Evolutionary conservation across 2,888 invertebrate species (phyloP), one percentile per base, ranked within the genome.

Genomic region (Eupsilia transversa): DNA sequence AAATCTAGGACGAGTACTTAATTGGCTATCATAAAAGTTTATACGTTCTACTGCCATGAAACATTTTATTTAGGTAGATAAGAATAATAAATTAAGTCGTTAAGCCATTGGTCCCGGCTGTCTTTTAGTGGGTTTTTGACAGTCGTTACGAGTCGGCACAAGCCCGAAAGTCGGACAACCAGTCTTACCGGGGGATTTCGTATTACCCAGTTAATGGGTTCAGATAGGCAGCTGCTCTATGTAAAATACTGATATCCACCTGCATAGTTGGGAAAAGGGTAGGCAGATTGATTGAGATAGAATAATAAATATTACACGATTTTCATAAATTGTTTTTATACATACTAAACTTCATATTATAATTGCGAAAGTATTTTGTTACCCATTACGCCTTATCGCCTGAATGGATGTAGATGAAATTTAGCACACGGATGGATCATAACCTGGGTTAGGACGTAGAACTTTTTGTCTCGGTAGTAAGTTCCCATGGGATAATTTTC

Each of bases 31-130:
- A 78, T 68, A 68, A 78, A 76, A 78, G 35, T 12, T 2, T 57
- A 77, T 38, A 33, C 14, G 27, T 33, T 23, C 33, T 33, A 33
- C 46, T 30, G 17, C 77, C 56, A 77, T 57, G 3, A 57, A 56
- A 57, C 20, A 27, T 30, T 77, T 75, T 43, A 49, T 66, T 38
- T 38, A 23, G 5, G 57, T 17, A 67, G 68, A 77, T 77, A 74
- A 67, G 23, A 23, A 33, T 35, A 76, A 10, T 30, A 35, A 46
- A n/a, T n/a, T n/a, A n/a, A n/a, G n/a, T n/a, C n/a, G n/a, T n/a
- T n/a, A n/a, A n/a, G n/a, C n/a, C n/a, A n/a, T n/a, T n/a, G n/a
- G n/a, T n/a, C n/a, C n/a, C n/a, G n/a, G n/a, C n/a, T n/a, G n/a
- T n/a, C n/a, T n/a, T n/a, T n/a, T n/a, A n/a, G n/a, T n/a, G n/a